phyloP scores from a whole-genome alignment of 2,113 vertebrate species.

The Alligator mississippiensis region DNA sequence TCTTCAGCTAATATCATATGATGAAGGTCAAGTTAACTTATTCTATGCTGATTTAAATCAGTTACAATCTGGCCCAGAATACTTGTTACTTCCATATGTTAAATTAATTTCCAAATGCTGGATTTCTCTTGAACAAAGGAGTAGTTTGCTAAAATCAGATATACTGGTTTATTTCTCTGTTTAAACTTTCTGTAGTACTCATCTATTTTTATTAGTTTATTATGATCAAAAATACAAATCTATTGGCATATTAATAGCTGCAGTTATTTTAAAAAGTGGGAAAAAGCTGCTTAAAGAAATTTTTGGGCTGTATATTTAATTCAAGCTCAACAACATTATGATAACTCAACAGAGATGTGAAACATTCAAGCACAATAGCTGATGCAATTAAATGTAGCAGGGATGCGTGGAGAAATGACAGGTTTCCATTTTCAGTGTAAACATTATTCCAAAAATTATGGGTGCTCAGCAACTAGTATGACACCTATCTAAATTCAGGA shows the following conservation, averaged over 20 bases:
- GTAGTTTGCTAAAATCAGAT: background rate
- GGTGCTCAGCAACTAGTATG: constrained; percentile 42
- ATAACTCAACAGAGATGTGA: background rate
- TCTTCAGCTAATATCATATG: background rate
- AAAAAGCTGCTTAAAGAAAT: background rate
- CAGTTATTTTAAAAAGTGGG: background rate
- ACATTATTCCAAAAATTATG: constrained; percentile 37
- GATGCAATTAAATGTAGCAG: constrained; percentile 22
- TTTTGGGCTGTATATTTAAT: background rate
- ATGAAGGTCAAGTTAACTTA: no score
- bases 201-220: constrained; percentile 6
- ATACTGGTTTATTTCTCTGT: background rate
- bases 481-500: constrained; percentile 29
- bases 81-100: background rate
- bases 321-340: constrained; percentile 2
- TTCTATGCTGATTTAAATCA: rapidly evolving
- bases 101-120: background rate
- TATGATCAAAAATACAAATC: background rate
- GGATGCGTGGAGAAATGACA: background rate
- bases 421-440: constrained; percentile 33
- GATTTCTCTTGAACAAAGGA: background rate
- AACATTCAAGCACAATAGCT: background rate
- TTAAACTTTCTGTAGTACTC: background rate
- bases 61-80: background rate
- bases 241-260: constrained; percentile 11